Conservation (phyloP, 2,113 vertebrate genomes). For the Scomber japonicus region DNA sequence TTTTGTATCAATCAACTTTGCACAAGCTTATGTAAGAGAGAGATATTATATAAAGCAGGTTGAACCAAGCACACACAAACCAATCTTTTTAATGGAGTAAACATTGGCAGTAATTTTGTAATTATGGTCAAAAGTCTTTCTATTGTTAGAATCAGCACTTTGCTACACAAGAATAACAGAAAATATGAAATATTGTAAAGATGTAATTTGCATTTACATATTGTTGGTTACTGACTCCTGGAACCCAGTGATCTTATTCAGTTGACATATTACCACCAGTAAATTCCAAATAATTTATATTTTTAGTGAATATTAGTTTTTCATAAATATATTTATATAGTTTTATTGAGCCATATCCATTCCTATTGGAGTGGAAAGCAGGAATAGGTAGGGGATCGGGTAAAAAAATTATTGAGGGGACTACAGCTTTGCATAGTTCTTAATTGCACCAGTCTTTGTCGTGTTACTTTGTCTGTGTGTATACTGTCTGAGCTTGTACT, state of each 20-base stretch:
- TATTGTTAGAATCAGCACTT: conserved; percentile 7
- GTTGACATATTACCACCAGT: no score
- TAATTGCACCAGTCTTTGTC: no score
- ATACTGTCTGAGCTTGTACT: no score
- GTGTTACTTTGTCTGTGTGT: no score
- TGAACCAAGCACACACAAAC: background rate
- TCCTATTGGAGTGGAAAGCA: no score
- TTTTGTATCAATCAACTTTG: conserved; percentile 32
- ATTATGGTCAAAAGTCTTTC: conserved; percentile 1
- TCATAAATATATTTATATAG: no score
- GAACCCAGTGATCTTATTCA: background rate
- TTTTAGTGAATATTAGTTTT: no score
- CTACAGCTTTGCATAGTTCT: no score
- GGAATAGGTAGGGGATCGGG: no score
- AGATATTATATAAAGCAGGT: conserved; percentile 34
- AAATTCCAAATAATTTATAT: no score
- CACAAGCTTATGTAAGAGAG: conserved; percentile 12
- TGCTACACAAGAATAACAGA: background rate
- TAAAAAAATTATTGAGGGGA: no score
- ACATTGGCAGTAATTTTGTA: background rate
- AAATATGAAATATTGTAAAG: background rate
- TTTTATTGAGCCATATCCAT: no score
- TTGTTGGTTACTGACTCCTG: background rate
- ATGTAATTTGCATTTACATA: background rate
- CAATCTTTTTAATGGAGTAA: conserved; percentile 36